These are phyloP conservation scores for Portevinia maculata DNA, from an alignment of 2,888 invertebrate genomes.

Conservation along the genomic window DNA sequence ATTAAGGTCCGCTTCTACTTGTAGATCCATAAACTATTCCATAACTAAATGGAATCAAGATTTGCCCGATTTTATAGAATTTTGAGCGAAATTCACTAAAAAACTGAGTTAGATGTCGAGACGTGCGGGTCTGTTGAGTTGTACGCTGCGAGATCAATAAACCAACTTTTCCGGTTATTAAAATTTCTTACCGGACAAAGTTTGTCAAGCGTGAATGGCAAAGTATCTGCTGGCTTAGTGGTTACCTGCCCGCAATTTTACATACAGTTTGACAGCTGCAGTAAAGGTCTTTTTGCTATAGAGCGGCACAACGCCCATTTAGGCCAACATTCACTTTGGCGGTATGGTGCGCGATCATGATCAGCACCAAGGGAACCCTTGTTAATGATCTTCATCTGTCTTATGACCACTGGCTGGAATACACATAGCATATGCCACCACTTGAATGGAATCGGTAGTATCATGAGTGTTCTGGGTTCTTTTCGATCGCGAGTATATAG, in stretches of 20 bases:
- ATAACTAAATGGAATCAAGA: slow-evolving; percentile 21
- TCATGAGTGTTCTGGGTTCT: slow-evolving; percentile 41
- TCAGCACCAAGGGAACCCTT: slow-evolving; percentile 48
- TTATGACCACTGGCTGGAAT: slow-evolving; percentile 36
- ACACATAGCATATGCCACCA: slow-evolving; percentile 55
- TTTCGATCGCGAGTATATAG: slow-evolving; percentile 3
- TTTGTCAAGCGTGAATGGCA: slow-evolving; percentile 67
- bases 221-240: slow-evolving; percentile 21
- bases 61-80: slow-evolving; percentile 16
- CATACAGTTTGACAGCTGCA: slow-evolving; percentile 43
- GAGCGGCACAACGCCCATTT: not conserved
- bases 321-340: slow-evolving; percentile 42
- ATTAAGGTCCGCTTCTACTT: slow-evolving; percentile 24
- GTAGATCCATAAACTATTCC: slow-evolving; percentile 42
- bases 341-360: slow-evolving; percentile 52
- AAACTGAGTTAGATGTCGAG: slow-evolving; percentile 4
- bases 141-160: slow-evolving; percentile 60
- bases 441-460: slow-evolving; percentile 22
- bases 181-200: slow-evolving; percentile 48
- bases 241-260: slow-evolving; percentile 46
- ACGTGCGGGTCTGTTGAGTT: slow-evolving; percentile 11
- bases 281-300: not conserved
- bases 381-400: slow-evolving; percentile 70
- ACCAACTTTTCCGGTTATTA: slow-evolving; percentile 20
- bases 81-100: not conserved